Evolutionary conservation across 2,113 vertebrate species (phyloP), one percentile per base, ranked within the genome.

Genomic region (Forbesichthys papilliferus): DNA sequence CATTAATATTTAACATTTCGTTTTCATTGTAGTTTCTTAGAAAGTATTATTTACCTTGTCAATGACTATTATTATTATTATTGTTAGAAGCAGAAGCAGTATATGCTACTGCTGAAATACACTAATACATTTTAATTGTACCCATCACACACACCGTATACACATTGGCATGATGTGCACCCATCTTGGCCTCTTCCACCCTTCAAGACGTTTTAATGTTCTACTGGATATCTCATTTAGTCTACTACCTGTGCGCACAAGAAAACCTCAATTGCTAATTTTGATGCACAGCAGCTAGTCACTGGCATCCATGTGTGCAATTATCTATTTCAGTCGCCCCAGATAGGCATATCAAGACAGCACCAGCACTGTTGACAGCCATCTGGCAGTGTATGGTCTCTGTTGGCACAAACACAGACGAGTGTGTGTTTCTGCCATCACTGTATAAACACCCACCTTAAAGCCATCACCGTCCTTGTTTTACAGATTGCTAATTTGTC

Each of bases 251-350:
- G 53, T 16, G 14, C n/a, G n/a, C 14, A 16, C 16, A 16, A n/a
- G 53, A 16, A 14, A 13, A 3, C 13, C 53, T 54, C 53, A 54
- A 14, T n/a, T 14, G 12, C 16, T 54, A 16, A 14, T n/a, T 14
- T 9, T 54, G 53, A 54, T 54, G 14, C 12, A 54, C 53, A 14
- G 16, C 12, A 54, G 53, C 53, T 16, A 14, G 53, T 54, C 16
- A 5, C n/a, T 54, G 53, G 53, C 53, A 54, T 16, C 53, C 53
- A 14, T 12, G 53, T 27, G 33, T 34, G 56, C 56, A 59, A 59
- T 59, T 59, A 59, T 59, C 56, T 59, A 59, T 59, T 59, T 59
- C 27, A 59, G 56, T 59, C 56, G 56, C 20, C 56, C 56, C 56
- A 59, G 27, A 20, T 11, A 59, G 56, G 56, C 56, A 59, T 59